Evolutionary conservation across 2,888 invertebrate species (phyloP).

Genomic region (Brenthis daphne): DNA sequence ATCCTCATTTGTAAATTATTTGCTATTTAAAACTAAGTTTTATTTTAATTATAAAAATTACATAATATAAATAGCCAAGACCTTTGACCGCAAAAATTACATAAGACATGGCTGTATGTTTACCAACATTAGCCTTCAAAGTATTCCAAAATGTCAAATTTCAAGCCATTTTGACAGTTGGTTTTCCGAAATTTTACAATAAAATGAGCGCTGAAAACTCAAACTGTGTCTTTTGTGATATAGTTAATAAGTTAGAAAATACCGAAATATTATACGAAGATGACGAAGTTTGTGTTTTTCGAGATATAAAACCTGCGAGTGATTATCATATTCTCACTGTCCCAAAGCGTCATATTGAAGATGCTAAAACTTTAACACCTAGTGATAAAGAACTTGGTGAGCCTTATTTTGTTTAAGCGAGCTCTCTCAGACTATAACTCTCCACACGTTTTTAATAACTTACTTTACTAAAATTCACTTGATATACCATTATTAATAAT

Average conservation of each 20-base stretch:
- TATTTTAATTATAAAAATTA: background rate
- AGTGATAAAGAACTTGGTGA: constrained; percentile 88
- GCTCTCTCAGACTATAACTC: background rate
- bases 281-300: constrained; percentile 89
- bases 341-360: constrained; percentile 88
- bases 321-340: constrained; percentile 90
- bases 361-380: constrained; percentile 85
- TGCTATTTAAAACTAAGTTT: background rate
- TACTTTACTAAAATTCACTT: too few relatives aligned
- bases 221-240: constrained; percentile 89
- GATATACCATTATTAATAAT: too few relatives aligned
- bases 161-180: constrained; percentile 10
- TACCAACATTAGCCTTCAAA: constrained; percentile 16
- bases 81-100: constrained; percentile 5
- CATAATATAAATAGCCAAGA: background rate
- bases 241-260: constrained; percentile 82
- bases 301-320: constrained; percentile 91
- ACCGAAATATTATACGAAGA: constrained; percentile 87
- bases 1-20: background rate
- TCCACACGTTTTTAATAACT: background rate
- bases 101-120: constrained; percentile 12
- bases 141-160: constrained; percentile 7
- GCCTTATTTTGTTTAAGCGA: constrained; percentile 42
- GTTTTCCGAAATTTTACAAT: constrained; percentile 1
- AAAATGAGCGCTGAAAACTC: constrained; percentile 44